Evolutionary conservation across 2,888 invertebrate species (phyloP), one percentile per base, ranked within the genome.

Genomic region (Camponotus fellah): DNA sequence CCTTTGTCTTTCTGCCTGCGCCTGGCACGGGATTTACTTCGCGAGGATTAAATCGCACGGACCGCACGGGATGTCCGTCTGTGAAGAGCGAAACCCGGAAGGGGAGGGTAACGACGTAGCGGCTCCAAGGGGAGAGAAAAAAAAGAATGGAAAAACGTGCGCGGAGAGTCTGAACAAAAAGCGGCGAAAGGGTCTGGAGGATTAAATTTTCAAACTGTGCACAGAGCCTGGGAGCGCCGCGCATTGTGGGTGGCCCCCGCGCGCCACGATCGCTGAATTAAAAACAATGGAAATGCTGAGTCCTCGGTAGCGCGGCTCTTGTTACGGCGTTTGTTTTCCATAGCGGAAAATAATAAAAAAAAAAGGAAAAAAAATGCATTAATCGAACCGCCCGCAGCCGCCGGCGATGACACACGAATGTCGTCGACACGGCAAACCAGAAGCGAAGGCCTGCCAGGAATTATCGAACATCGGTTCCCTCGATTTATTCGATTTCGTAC

Each of bases 201-300:
- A 80, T 80, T 80, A 80, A 80, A 72, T 80, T 72, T 72, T 72
- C 74, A 80, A 72, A 80, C 74, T 40, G 53, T 71, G 58, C 72
- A 71, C 53, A 53, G 49, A 53, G 72, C 46, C 37, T 49, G 46
- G 69, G 43, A 77, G 77, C 43, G 49, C 34, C 32, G 75, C 21
- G 34, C 82, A 58, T 62, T 69, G 72, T 72, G 81, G 62, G 53
- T 34, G 40, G 74, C 40, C 12, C 46, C 46, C 17, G 75, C 53
- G n/a, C n/a, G 53, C 53, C n/a, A n/a, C 76, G 69, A 84, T 69
- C 40, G 76, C 68, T 84, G 89, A 85, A 89, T 90, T 89, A 91
- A 90, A 87, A 88, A 86, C 81, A 86, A 89, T 88, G 91, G 85
- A 86, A 88, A 86, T 86, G 82, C 60, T 79, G 69, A 79, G 69